These are phyloP conservation scores for Entomobrya proxima DNA, from an alignment of 2,888 invertebrate species.

Conservation along the genomic window DNA sequence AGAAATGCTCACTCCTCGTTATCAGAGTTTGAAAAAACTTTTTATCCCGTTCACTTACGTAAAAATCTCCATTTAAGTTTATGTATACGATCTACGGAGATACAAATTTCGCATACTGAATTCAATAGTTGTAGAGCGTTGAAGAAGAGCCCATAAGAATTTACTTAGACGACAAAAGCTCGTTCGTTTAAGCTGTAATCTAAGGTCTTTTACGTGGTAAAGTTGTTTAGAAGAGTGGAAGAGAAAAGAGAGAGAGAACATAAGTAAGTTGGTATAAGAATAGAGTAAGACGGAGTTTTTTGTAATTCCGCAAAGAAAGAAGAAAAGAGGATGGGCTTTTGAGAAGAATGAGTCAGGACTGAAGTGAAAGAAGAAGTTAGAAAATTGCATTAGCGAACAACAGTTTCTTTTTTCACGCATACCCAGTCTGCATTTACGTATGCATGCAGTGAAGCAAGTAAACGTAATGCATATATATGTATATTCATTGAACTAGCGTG, in stretches of 20 bases:
- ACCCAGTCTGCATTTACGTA: conserved; percentile 47
- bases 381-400: conserved; percentile 61
- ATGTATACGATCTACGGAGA: no score
- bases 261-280: conserved; percentile 28
- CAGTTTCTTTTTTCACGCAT: conserved; percentile 62
- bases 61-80: no score
- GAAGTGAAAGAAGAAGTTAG: conserved; percentile 36
- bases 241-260: conserved; percentile 17
- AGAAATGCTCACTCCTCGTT: no score
- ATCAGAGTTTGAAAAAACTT: no score
- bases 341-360: conserved; percentile 52
- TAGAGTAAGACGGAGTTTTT: conserved; percentile 23
- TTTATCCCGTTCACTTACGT: no score
- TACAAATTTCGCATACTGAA: no score
- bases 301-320: neutral
- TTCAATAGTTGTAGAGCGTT: no score
- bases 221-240: conserved; percentile 19
- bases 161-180: conserved; percentile 1
- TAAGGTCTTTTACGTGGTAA: conserved; percentile 8
- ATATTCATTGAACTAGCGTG: neutral
- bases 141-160: neutral
- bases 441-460: conserved; percentile 48
- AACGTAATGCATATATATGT: conserved; percentile 29
- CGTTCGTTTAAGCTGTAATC: conserved; percentile 20
- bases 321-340: conserved; percentile 55